Evolutionary conservation across 2,113 vertebrate genomes (phyloP).

Genomic region (Alligator sinensis): DNA sequence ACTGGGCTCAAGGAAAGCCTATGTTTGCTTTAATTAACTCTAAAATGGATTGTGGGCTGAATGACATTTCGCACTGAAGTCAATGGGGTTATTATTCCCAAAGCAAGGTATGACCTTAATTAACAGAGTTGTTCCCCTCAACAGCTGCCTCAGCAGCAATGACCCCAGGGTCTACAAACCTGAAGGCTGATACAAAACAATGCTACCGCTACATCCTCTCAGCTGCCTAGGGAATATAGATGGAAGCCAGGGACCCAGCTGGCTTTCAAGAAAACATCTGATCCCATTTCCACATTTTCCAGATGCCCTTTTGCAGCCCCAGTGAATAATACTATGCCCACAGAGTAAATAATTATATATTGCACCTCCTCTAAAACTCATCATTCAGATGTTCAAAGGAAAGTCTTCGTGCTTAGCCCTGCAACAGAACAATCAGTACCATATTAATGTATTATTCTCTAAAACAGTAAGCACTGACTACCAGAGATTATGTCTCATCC

Average conservation of each 20-base stretch:
- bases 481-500: neutral
- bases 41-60: neutral
- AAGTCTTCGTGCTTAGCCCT: neutral
- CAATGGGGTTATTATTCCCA: neutral
- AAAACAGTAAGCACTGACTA: neutral
- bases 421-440: constrained; percentile 19
- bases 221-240: neutral
- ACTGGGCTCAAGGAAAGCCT: too few relatives aligned
- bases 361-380: neutral
- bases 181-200: neutral
- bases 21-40: neutral
- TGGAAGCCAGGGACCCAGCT: neutral
- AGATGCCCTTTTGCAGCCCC: neutral
- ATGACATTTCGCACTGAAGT: neutral
- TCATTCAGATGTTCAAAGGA: neutral
- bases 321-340: too few relatives aligned
- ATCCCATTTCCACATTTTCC: neutral
- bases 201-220: neutral
- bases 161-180: neutral
- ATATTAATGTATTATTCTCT: constrained; percentile 49
- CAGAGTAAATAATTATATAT: too few relatives aligned
- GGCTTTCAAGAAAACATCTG: fast-evolving
- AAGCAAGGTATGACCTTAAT: neutral
- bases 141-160: neutral
- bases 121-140: neutral